Evolutionary conservation across 1,140 invertebrate genomes (phyloP), one percentile per base, ranked within the genome.

Genomic region (Pygmarrhopalites habei): DNA sequence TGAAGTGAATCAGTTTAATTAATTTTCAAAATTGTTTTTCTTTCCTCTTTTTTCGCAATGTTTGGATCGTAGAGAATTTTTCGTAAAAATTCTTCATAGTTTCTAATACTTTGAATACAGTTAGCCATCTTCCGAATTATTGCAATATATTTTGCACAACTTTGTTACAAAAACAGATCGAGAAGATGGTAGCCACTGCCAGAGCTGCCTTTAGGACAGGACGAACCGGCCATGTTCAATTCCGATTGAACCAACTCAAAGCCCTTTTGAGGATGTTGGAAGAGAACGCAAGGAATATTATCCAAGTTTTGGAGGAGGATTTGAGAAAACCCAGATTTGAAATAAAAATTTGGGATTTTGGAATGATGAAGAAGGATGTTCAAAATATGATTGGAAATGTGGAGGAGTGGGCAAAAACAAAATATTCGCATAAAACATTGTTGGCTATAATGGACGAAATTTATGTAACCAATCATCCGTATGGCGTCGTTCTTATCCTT

Each of bases 171-270:
- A n/a, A n/a, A n/a, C n/a, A n/a, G n/a, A n/a, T n/a, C n/a, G n/a
- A n/a, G n/a, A n/a, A 55, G 51, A 26, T 26, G 10, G 51, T 55
- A 5, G 26, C 25, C 4, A 55, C 29, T 10, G 51, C 51, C 25
- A 21, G 51, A 3, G 10, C 25, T 15, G 74, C 79, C 0, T 92
- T 85, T 75, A 80, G 81, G 55, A 83, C 80, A 64, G 87, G 88
- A 14, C 83, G 85, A 67, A 90, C 89, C 26, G 82, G 81, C 70
- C 78, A 86, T 43, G 71, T 89, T 62, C 82, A 85, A 76, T 92
- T 90, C 79, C 83, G 93, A 58, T 80, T 83, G 60, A 77, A 83
- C 64, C 93, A 97, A 74, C 75, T 98, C 10, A 81, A 87, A 73
- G 81, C 78, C 28, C 70, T 95, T 2, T 68, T 85, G 35, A 80